These are phyloP conservation scores for Drosophila pseudoananassae DNA, from an alignment of 1,140 invertebrate species.

Conservation along the genomic window DNA sequence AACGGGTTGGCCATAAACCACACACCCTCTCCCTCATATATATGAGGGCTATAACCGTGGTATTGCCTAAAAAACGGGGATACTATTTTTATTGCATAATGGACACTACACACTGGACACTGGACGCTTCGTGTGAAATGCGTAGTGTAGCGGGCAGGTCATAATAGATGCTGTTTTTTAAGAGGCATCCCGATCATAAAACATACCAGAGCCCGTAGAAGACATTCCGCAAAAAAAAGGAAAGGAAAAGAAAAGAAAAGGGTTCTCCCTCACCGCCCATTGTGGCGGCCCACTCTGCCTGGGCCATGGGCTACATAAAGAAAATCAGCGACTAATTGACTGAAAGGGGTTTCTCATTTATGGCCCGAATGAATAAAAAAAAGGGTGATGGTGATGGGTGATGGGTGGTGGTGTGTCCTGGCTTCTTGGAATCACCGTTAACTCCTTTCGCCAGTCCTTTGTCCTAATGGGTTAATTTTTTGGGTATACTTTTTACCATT, in stretches of 20 bases:
- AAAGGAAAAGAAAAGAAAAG: constrained; percentile 32
- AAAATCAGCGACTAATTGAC: constrained; percentile 81
- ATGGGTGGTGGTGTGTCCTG: too few species aligned
- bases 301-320: constrained; percentile 39
- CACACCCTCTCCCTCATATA: not conserved
- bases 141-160: not conserved
- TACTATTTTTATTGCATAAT: constrained; percentile 74
- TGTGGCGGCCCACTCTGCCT: constrained; percentile 44
- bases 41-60: constrained; percentile 5
- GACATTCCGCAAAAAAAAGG: not conserved
- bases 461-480: constrained; percentile 25
- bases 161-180: constrained; percentile 37
- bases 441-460: constrained; percentile 49
- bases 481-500: not conserved
- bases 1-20: constrained; percentile 57
- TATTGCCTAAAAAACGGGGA: constrained; percentile 59
- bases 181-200: constrained; percentile 12
- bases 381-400: constrained; percentile 14
- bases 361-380: constrained; percentile 11
- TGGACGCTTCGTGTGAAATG: constrained; percentile 36
- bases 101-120: constrained; percentile 9
- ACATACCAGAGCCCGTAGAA: not conserved
- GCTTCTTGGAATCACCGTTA: constrained; percentile 35
- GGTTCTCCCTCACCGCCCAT: constrained; percentile 45
- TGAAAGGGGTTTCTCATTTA: constrained; percentile 64